Evolutionary conservation across 1,140 invertebrate species (phyloP), one percentile per base, ranked within the genome.

Genomic region (Nasonia longicornis): DNA sequence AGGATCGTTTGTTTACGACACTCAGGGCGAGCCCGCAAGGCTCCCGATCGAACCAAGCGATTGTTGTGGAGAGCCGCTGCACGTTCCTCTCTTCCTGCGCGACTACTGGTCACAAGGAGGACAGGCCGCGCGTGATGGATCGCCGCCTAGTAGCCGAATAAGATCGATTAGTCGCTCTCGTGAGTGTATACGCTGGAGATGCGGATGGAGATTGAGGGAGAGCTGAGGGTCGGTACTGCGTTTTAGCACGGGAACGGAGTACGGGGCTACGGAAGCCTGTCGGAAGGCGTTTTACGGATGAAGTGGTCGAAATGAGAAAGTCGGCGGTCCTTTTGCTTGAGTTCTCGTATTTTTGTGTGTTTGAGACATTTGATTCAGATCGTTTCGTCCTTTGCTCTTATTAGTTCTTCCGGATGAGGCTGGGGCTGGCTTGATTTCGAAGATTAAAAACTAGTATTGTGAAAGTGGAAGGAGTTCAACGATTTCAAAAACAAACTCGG

Each of bases 101-200:
- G 78, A 79, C 78, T 79, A 80, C 79, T 14, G 79, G 71, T 74
- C 78, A 79, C 69, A 48, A 29, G 77, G 26, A 29, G 22, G 26
- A 67, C 26, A 67, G 66, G 8, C 66, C 20, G 22, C 67, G 48
- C 35, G 20, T 82, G 77, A 76, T 79, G 66, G 77, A 82, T 82
- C 31, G 77, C 77, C 64, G 77, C 64, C 71, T 77, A 73, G 81
- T 76, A 82, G 81, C 77, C 81, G 67, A 82, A 79, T 79, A 79
- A 82, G 77, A 82, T 82, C 71, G 81, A 82, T 82, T 76, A 73
- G 63, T 79, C 81, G 72, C 45, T 82, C 58, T 3, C 70, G 1
- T 73, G 78, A 38, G 52, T 58, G 20, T 58, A 58, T 16, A 58
- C 67, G 63, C 63, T 77, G 73, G 63, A 77, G 75, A 77, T 77